Evolutionary conservation across 2,797 vertebrate genomes (phyloP), one percentile per base, ranked within the genome.

Genomic region (Sorex maritimensis): DNA sequence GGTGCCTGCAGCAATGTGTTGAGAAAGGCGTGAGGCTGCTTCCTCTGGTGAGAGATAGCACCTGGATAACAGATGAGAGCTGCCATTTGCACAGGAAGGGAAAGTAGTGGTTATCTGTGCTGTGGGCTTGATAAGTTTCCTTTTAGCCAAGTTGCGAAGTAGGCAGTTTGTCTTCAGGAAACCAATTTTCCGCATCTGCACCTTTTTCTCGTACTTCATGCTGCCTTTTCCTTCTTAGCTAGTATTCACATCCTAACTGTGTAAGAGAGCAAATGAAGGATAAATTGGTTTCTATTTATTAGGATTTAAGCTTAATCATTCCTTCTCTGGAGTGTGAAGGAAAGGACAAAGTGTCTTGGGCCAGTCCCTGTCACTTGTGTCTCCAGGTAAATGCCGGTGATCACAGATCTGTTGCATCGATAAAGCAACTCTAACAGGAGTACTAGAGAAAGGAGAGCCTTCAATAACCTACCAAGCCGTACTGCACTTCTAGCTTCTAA

Each of bases 151-250:
- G 13, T 38, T 61, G 41, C 5, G 8, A 74, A 88, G 69, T 1
- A 5, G 52, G 24, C 14, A 67, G 23, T 86, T 86, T 77, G 44
- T 65, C 61, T 61, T 89, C 52, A 81, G 71, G 41, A 91, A 63
- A 10, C 14, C 49, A 17, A 71, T n/a, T 72, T 28, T 10, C 4
- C 12, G 28, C 28, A 10, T 38, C 7, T 30, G 26, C 17, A 72
- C 67, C 9, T 21, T 81, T 75, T 10, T 63, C 19, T 61, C 24
- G 13, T 7, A 74, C 83, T 68, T 55, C n/a, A 49, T 75, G 9
- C 24, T 28, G 6, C 19, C 30, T 63, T 81, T 49, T 46, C 28
- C 78, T 26, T 23, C 49, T 74, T 79, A 41, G 92, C 3, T 17
- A 11, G n/a, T 55, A 2, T 79, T 38, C 7, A 13, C 3, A 2